Percentiles rank a stretch among this genome's conserved stretches.
Evolutionary conservation across 1,140 invertebrate genomes (phyloP).

Genomic region (Lerema accius): DNA sequence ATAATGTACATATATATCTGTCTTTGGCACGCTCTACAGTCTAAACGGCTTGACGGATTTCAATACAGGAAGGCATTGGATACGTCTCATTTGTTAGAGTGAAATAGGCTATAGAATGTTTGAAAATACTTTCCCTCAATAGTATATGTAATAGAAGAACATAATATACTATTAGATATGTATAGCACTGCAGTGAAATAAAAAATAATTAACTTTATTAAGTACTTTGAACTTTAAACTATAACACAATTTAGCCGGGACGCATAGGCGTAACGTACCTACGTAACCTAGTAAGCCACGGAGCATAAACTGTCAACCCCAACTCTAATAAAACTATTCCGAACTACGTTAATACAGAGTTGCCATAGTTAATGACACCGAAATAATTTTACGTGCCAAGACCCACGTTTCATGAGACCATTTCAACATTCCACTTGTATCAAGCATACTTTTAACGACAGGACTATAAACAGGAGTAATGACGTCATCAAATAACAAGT

Average conservation of each 20-base stretch:
- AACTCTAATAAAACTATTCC: slow-evolving; percentile 31
- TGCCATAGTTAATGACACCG: slow-evolving; percentile 35
- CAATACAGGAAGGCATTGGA: no score
- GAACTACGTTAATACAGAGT: slow-evolving; percentile 31
- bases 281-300: slow-evolving; percentile 15
- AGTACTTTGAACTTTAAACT: no score
- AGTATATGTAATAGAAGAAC: no score
- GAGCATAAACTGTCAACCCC: slow-evolving; percentile 21
- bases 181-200: no score
- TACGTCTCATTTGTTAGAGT: no score
- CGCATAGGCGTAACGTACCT: background rate
- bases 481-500: slow-evolving; percentile 42
- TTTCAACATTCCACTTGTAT: slow-evolving; percentile 39
- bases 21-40: no score
- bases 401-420: slow-evolving; percentile 41
- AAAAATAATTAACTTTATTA: no score
- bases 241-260: background rate
- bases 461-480: slow-evolving; percentile 48
- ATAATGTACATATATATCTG: no score
- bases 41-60: no score
- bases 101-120: no score
- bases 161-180: no score
- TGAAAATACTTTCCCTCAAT: no score
- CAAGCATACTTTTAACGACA: slow-evolving; percentile 38
- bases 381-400: slow-evolving; percentile 49